Evolutionary conservation across 2,797 vertebrate species (phyloP), one percentile per base, ranked within the genome.

Genomic region (Oophaga sylvatica): DNA sequence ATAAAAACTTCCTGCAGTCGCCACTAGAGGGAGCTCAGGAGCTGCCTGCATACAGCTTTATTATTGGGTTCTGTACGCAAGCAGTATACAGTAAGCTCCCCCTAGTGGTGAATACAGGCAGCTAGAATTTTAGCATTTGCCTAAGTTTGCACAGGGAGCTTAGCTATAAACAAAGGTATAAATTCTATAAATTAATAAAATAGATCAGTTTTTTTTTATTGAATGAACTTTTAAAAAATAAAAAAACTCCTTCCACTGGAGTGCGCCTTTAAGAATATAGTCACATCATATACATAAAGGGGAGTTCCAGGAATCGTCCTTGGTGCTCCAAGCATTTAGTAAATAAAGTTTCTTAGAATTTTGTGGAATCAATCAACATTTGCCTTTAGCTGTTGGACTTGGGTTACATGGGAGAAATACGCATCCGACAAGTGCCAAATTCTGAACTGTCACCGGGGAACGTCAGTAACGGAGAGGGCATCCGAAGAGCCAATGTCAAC

Each of bases 391-490:
- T 35, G 31, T 41, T 41, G 56, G 26, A n/a, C 82, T 84, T 22
- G 35, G 12, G 70, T 84, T 75, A 73, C 81, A 59, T 26, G 45
- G 41, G 57, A 29, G 19, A 56, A 71, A 59, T 17, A 29, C 57
- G 62, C 62, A 26, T 75, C 31, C 17, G 35, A n/a, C 83, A 9
- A 48, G 83, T 77, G 83, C 60, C 71, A 84, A 84, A 84, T 84
- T 76, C 83, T 84, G 71, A 22, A 45, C 71, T 84, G 83, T 84
- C 83, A 77, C 70, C 83, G 65, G 83, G 7, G 26, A 48, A 77
- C 15, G 35, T 53, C 73, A 48, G 26, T 45, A 19, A 77, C 35
- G 26, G 26, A 71, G 48, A 83, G n/a, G n/a, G 6, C 20, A 41
- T 48, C 71, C 71, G 22, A 53, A 15, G 22, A n/a, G 26, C 22